Evolutionary conservation across 2,888 invertebrate species (phyloP), one percentile per base, ranked within the genome.

Genomic region (Psylliodes chrysocephalus): DNA sequence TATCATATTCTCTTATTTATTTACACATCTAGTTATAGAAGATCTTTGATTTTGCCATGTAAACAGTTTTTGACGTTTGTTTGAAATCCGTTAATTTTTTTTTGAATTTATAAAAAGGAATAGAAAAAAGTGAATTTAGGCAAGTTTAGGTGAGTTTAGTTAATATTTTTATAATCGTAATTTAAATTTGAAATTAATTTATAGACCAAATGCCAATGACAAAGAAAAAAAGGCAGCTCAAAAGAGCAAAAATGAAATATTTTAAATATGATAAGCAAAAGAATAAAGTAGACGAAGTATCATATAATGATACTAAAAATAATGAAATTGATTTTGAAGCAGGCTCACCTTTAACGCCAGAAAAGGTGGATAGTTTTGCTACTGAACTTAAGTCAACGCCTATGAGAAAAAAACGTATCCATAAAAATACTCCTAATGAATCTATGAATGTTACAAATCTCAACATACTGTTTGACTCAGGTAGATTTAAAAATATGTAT

Each of bases 361-460:
- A 7, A 10, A 33, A 33, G 10, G 2, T 33, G 8, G 6, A 33
- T 2, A 33, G 10, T 33, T 33, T 7, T 33, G n/a, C 2, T 22
- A 4, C 8, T 7, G 33, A 8, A 33, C 10, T 2, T 33, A 2
- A 10, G 4, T 4, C 10, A n/a, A 71, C 72, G 2, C 73, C 73
- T 12, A 64, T 72, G 8, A 72, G 66, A 30, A 71, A 55, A 49
- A 71, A 55, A 49, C 67, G 70, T 19, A 52, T 64, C 1, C 61
- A 56, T 35, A 62, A 60, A 17, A 63, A 53, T 15, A 60, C 47
- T 10, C 53, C 22, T 10, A 56, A 30, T 44, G 53, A 42, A 22
- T 70, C 63, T 30, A 42, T 71, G 30, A 73, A 73, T 53, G 71
- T 75, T n/a, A 76, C 76, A 6, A 75, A 76, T 62, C 66, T 76